Percentiles rank a stretch among this genome's conserved stretches.
phyloP scores from a whole-genome alignment of 2,797 vertebrate species.

The Lepilemur septentrionalis region DNA sequence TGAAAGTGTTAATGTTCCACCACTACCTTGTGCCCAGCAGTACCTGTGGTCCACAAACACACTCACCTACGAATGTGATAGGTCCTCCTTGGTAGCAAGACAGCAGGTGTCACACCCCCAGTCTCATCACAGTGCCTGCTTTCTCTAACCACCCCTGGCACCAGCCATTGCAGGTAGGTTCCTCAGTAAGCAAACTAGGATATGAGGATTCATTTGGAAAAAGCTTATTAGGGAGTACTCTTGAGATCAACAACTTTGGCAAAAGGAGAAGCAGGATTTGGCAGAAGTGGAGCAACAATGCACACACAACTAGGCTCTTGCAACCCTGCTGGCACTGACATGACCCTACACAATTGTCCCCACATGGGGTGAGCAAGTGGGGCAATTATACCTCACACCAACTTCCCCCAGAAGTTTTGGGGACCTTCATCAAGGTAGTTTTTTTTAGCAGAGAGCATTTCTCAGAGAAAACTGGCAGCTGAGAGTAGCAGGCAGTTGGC shows the following conservation, averaged over 20 bases:
- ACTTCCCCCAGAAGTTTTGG: not conserved
- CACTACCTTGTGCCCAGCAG: not conserved
- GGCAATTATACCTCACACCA: not conserved
- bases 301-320: not conserved
- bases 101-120: not conserved
- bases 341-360: not conserved
- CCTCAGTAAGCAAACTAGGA: not conserved
- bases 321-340: not conserved
- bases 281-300: not conserved
- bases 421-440: not conserved
- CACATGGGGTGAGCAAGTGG: not conserved
- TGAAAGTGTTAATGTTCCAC: not conserved
- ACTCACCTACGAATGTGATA: not conserved
- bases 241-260: not conserved
- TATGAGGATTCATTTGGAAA: not conserved
- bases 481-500: not conserved
- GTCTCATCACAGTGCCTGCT: not conserved
- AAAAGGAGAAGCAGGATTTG: not conserved
- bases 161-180: not conserved
- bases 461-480: not conserved
- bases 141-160: not conserved
- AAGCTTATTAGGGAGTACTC: not conserved
- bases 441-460: not conserved
- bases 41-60: not conserved
- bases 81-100: not conserved